A percentile compares a stretch with the other conserved stretches of the same genome.
Conservation (phyloP, 2,888 invertebrate genomes). For the Parnassius glacialis region DNA sequence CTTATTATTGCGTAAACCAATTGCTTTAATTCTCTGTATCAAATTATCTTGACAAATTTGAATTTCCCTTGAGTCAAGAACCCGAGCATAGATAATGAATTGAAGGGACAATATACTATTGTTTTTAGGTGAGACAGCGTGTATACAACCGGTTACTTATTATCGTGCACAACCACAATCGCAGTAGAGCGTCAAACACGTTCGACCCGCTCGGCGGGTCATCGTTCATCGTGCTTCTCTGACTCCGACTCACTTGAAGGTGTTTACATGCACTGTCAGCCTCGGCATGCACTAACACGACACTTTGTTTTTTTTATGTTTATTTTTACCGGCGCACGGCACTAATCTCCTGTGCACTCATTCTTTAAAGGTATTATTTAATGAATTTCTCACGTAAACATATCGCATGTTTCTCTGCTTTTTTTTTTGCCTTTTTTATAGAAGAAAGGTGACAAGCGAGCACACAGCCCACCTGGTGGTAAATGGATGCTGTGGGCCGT, state of each 20-base stretch:
- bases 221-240: conserved; percentile 50
- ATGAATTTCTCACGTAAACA: no score
- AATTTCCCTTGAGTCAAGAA: no score
- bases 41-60: no score
- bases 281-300: conserved; percentile 40
- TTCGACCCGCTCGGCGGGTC: conserved; percentile 46
- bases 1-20: no score
- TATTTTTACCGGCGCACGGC: conserved; percentile 38
- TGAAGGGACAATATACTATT: no score
- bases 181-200: conserved; percentile 40
- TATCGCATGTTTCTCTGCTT: no score
- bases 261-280: conserved; percentile 22
- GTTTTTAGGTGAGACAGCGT: conserved; percentile 27
- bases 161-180: conserved; percentile 38
- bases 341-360: conserved; percentile 1
- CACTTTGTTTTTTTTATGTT: conserved; percentile 26
- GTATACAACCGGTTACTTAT: conserved; percentile 53
- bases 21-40: no score
- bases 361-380: background rate
- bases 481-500: no score
- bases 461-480: no score
- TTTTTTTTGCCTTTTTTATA: no score
- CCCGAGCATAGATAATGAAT: no score
- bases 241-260: conserved; percentile 42
- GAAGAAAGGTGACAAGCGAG: no score